Conservation (phyloP, 2,797 vertebrate genomes). For the Hemibagrus guttatus region DNA sequence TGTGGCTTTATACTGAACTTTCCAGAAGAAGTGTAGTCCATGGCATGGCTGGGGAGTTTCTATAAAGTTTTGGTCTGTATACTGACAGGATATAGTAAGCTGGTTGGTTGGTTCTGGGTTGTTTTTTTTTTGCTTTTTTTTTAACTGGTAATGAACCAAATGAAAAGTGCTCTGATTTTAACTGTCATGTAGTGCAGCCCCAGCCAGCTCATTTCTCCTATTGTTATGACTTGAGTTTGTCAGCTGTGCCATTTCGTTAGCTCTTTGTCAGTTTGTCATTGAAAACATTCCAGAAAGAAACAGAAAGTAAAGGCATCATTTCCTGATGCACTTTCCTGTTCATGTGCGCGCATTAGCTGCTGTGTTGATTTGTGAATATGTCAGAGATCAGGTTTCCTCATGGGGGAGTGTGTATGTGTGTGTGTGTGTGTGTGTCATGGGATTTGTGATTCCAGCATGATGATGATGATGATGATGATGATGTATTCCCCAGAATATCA, state of each 20-base stretch:
- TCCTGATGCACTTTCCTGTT: background rate
- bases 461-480: background rate
- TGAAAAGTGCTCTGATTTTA: background rate
- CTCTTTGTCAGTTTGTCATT: background rate
- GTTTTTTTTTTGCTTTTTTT: background rate
- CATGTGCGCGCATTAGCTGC: background rate
- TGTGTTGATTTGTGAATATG: background rate
- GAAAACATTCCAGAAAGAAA: background rate
- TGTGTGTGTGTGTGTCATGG: constrained; percentile 11
- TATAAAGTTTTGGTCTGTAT: background rate
- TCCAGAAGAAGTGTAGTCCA: background rate
- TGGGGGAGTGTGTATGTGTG: background rate
- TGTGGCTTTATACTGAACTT: background rate
- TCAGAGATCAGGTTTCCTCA: constrained; percentile 1
- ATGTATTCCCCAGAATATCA: background rate
- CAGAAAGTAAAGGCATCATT: background rate
- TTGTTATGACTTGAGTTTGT: background rate
- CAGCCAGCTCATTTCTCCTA: background rate
- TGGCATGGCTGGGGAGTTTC: background rate
- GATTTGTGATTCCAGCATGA: constrained; percentile 14
- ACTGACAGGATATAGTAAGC: background rate
- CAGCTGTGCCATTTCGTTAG: background rate
- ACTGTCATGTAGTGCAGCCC: background rate
- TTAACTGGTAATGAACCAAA: background rate
- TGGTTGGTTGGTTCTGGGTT: background rate